Base-by-base conservation (phyloP, 2,113 vertebrate genomes). In the Macrotus californicus region DNA sequence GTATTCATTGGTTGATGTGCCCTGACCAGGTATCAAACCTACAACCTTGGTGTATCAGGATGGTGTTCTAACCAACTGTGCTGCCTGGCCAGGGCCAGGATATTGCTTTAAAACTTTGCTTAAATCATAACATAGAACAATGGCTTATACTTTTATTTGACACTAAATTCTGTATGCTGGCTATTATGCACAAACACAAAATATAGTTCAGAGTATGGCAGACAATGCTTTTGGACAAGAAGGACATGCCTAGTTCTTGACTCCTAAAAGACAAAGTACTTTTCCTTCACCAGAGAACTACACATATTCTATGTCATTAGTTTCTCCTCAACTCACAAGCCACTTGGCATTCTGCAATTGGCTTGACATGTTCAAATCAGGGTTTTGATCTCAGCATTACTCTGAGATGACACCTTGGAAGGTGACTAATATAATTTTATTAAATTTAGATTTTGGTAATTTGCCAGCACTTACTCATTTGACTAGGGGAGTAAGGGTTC, bases 361-460 rank as follows among this genome's bases (percentile, higher is more conserved):
- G 67, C 75, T 81, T 48, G 34, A 89, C 91, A 87, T 80, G 69
- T 77, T 80, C 48, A 96, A 50, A 94, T 93, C 24, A 72, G 56
- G 88, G 69, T 89, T 97, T 97, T 95, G 89, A 94, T 94, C 75
- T 92, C 67, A 92, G n/a, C 13, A 66, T 87, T 92, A 70, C 67
- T 80, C 83, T 90, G 86, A 84, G 76, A 87, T 93, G 81, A 87
- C 82, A 93, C 75, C 52, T 89, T 96, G 72, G 24, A 96, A 91
- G 48, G 83, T 96, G 73, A 48, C 31, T 96, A 87, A 93, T 92
- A 95, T 61, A 39, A 41, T 95, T 95, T 85, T 87, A 80, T 97
- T 93, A 73, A 96, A 83, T 93, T 95, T 96, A 95, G 86, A 96
- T 96, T 96, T 97, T 95, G 89, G 66, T 96, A 93, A 98, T 96